These are phyloP conservation scores for Coenonympha arcania DNA, from an alignment of 2,888 invertebrate genomes.

Conservation along the genomic window DNA sequence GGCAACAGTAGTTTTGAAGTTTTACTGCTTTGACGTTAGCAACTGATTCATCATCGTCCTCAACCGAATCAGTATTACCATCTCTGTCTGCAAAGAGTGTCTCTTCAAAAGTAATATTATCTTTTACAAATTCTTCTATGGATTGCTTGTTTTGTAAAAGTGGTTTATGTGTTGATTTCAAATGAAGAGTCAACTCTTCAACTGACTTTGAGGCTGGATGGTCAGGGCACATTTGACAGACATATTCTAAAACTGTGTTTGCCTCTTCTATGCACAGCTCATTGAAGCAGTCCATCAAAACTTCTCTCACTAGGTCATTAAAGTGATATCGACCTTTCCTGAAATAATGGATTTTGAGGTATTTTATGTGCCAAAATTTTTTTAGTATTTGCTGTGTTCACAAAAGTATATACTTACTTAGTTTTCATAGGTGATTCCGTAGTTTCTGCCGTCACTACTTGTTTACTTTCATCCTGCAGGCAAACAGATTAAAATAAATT, in stretches of 20 bases:
- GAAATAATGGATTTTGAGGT: constrained; percentile 36
- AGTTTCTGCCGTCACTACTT: background rate
- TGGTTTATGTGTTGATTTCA: constrained; percentile 33
- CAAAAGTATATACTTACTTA: background rate
- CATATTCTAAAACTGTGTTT: constrained; percentile 38
- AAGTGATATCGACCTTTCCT: constrained; percentile 35
- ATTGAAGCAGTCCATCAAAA: constrained; percentile 38
- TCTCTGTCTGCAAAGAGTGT: constrained; percentile 36
- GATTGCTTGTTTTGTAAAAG: constrained; percentile 22
- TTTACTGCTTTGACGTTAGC: constrained; percentile 1
- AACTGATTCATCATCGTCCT: constrained; percentile 21
- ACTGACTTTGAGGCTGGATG: constrained; percentile 31
- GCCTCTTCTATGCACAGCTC: constrained; percentile 37
- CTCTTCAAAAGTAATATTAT: constrained; percentile 51
- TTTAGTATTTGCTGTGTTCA: background rate
- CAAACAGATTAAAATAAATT: background rate
- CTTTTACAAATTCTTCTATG: constrained; percentile 42
- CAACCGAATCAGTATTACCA: too few relatives aligned
- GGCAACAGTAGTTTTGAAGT: constrained; percentile 40
- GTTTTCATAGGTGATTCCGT: background rate
- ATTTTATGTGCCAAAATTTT: constrained; percentile 11
- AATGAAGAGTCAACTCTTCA: constrained; percentile 39
- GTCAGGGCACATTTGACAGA: constrained; percentile 47
- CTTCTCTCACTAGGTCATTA: constrained; percentile 33
- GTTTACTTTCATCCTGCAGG: background rate